Base-by-base conservation (phyloP, 2,113 vertebrate genomes). In the Entelurus aequoreus region DNA sequence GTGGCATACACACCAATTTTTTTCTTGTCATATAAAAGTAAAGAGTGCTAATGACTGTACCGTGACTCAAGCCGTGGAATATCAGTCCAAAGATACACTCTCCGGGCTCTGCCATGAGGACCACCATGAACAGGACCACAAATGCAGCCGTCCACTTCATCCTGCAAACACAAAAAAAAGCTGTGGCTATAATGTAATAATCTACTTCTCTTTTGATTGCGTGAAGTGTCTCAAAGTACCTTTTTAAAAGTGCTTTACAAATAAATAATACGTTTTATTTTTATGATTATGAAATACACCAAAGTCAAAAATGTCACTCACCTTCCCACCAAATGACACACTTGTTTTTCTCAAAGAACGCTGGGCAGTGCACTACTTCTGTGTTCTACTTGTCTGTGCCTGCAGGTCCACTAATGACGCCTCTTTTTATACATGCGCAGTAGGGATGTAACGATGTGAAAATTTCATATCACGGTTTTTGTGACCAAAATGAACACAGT, bases 31-130 rank as follows among this genome's bases (percentile, higher is more conserved):
- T 10, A 15, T 7, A 13, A 16, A 13, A 51, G n/a, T 8, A 19
- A 12, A 28, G 28, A 28, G 28, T 28, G 28, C 28, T 28, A 28
- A 37, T 64, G 10, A 46, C 13, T 9, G 4, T 40, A 63, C 62
- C 8, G 4, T 46, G 37, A 6, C 8, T 1, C 2, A 5, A 40
- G 42, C 65, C 65, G 1, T 5, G 1, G 2, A 67, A 0, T 4
- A 68, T 7, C 6, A 4, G 0, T 35, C 50, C 56, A 0, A 59
- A 3, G 1, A 58, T 5, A 0, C 47, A 7, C 14, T 78, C 76
- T 13, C 65, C 72, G 21, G 74, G 71, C 7, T 77, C 40, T 15
- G 52, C 71, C 65, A 72, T 77, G 38, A 77, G 12, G 35, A 77
- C 49, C 0, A 68, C 50, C 51, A 68, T 6, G 7, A 19, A 9